Conservation (phyloP, 2,888 invertebrate species). For the Alviniconcha strummeri region DNA sequence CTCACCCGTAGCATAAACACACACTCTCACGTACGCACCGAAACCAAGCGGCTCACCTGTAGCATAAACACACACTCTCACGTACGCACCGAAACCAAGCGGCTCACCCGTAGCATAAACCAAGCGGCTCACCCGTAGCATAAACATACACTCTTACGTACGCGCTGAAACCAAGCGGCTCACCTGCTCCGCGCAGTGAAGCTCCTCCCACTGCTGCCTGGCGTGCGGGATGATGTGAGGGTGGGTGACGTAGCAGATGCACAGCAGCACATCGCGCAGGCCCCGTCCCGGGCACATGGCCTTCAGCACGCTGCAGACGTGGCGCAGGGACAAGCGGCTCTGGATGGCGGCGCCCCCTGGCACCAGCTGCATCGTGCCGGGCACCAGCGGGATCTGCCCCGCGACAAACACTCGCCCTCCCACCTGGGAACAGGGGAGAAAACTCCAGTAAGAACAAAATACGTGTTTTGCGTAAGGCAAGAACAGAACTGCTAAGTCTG, state of each 20-base stretch:
- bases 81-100: no score
- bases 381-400: constrained; percentile 93
- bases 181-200: constrained; percentile 59
- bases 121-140: no score
- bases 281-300: constrained; percentile 85
- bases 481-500: neutral
- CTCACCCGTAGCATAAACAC: no score
- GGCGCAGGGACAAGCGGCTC: constrained; percentile 88
- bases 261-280: constrained; percentile 87
- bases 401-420: constrained; percentile 90
- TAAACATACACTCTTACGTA: neutral
- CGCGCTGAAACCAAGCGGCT: neutral
- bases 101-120: neutral
- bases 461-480: no score
- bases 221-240: constrained; percentile 83
- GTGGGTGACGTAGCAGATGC: constrained; percentile 90
- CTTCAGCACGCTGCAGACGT: constrained; percentile 87
- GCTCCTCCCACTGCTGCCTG: constrained; percentile 84
- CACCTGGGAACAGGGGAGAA: constrained; percentile 76
- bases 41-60: neutral
- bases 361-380: constrained; percentile 84
- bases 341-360: constrained; percentile 85
- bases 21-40: neutral
- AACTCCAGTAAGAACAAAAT: no score
- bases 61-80: neutral